phyloP scores from a whole-genome alignment of 2,797 vertebrate species.

The Acrossocheilus fasciatus region DNA sequence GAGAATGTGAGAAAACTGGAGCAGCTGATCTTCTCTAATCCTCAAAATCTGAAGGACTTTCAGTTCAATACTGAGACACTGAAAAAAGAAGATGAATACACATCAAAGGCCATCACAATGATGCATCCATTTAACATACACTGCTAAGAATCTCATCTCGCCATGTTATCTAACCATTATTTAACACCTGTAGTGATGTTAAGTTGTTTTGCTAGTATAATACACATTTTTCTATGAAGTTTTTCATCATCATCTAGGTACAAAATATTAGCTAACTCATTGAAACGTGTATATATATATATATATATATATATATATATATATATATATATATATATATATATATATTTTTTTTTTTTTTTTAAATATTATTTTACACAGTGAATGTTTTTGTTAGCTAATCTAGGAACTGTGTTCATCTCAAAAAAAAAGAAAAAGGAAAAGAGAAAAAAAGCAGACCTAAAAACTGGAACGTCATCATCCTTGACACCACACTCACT shows the following conservation, averaged over 20 bases:
- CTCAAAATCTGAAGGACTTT: neutral
- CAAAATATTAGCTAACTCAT: neutral
- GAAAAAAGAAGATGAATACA: neutral
- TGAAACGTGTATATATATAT: neutral
- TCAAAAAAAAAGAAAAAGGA: neutral
- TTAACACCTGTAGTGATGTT: neutral
- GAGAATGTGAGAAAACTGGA: conserved; percentile 25
- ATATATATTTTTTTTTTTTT: too few species aligned
- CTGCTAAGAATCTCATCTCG: neutral
- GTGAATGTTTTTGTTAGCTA: neutral
- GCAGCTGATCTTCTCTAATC: conserved; percentile 9
- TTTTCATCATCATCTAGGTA: too few species aligned
- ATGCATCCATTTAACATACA: neutral
- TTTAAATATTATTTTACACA: neutral
- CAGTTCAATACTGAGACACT: neutral
- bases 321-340: too few species aligned
- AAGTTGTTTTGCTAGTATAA: too few species aligned
- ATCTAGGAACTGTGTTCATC: neutral
- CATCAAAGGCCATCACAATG: conserved; percentile 26
- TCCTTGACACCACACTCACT: neutral
- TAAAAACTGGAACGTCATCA: neutral
- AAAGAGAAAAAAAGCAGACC: neutral
- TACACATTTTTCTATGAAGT: too few species aligned
- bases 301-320: too few species aligned
- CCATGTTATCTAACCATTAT: neutral